Evolutionary conservation across 2,113 vertebrate species (phyloP).

Genomic region (Sorex fumeus): DNA sequence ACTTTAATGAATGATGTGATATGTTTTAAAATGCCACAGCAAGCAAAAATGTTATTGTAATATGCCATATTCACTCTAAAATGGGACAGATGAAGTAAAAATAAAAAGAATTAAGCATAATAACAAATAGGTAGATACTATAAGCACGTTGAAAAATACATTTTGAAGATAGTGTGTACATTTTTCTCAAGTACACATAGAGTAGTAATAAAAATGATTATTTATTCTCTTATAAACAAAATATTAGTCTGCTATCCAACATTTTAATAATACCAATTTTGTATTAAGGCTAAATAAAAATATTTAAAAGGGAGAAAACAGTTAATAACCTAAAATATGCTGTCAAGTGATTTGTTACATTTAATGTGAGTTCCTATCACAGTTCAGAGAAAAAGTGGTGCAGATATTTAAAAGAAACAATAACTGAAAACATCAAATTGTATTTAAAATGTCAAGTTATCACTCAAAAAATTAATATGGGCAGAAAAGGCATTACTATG

Average conservation of each 20-base stretch:
- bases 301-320: not conserved
- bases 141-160: not conserved
- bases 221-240: not conserved
- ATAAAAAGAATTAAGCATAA: conserved; percentile 8
- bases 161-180: not conserved
- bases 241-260: not conserved
- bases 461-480: not conserved
- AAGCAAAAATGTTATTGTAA: not conserved
- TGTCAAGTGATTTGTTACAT: not conserved
- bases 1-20: not conserved
- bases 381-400: not conserved
- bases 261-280: not conserved
- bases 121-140: not conserved
- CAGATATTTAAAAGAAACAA: not conserved
- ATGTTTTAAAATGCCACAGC: not conserved
- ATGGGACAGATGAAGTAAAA: not conserved
- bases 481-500: not conserved
- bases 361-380: not conserved
- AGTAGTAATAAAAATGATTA: not conserved
- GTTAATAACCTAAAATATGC: not conserved
- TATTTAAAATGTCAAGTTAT: not conserved
- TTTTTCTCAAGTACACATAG: not conserved
- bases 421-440: not conserved
- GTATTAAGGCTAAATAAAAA: not conserved
- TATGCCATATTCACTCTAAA: not conserved